phyloP scores from a whole-genome alignment of 2,113 vertebrate genomes.

The Struthidea cinerea region DNA sequence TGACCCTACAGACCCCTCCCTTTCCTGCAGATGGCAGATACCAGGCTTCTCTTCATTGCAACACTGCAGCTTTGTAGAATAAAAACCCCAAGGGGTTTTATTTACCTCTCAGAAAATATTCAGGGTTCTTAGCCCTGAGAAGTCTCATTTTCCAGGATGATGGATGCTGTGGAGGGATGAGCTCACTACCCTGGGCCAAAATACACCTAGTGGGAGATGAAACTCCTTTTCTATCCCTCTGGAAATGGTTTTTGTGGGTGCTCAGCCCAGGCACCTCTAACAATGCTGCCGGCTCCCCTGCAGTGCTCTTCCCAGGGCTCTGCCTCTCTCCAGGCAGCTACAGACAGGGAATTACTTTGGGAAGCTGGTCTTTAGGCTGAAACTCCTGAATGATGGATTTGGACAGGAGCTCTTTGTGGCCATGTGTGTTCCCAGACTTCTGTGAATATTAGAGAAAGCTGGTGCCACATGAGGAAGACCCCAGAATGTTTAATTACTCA shows the following conservation, averaged over 20 bases:
- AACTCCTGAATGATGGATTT: neutral
- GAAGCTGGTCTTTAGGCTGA: neutral
- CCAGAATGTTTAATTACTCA: neutral
- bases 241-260: neutral
- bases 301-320: neutral
- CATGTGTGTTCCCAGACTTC: neutral
- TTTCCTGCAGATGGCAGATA: neutral
- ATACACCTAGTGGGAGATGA: neutral
- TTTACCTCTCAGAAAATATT: neutral
- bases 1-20: neutral
- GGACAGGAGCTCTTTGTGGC: neutral
- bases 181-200: neutral
- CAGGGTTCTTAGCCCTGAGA: neutral
- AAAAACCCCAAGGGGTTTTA: neutral
- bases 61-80: neutral
- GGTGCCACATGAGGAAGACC: neutral
- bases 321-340: neutral
- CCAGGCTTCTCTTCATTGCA: neutral
- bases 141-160: rapidly evolving
- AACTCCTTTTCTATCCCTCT: neutral
- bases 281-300: neutral
- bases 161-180: rapidly evolving
- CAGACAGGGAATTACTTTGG: neutral
- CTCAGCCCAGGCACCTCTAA: neutral
- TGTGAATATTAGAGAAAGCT: neutral